These are phyloP conservation scores for Formica selysi DNA, from an alignment of 1,140 invertebrate genomes.

Conservation along the genomic window DNA sequence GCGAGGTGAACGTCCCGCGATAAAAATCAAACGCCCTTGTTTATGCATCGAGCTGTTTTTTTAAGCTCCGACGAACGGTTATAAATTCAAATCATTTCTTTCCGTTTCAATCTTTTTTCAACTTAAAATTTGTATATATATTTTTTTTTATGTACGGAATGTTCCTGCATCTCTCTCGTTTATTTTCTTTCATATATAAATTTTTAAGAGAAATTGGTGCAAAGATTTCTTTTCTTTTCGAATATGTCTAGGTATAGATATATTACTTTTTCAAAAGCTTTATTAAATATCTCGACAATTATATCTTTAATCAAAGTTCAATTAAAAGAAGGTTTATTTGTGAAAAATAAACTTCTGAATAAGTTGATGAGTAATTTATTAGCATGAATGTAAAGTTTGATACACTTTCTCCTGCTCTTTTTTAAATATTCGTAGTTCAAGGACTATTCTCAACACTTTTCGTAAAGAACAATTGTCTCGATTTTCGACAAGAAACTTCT, in stretches of 20 bases:
- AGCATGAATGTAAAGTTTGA: not conserved
- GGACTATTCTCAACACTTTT: not conserved
- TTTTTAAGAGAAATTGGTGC: not conserved
- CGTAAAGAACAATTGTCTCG: not conserved
- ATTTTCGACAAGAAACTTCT: not conserved
- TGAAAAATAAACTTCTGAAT: not conserved
- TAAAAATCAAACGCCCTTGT: conserved; percentile 40
- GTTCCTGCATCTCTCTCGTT: not conserved
- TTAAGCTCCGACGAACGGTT: not conserved
- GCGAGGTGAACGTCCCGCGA: not conserved
- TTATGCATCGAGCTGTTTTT: conserved; percentile 25
- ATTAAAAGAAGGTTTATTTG: not conserved
- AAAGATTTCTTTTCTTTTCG: not conserved
- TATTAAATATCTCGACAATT: not conserved
- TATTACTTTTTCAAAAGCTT: not conserved
- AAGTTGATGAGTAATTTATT: not conserved
- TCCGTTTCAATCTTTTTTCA: not conserved
- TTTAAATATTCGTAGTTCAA: not conserved
- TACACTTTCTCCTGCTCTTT: not conserved
- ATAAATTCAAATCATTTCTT: not conserved
- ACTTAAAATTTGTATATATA: not conserved
- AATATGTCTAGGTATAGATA: not conserved
- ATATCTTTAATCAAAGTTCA: not conserved
- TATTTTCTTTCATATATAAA: not conserved
- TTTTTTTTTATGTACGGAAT: not conserved